Evolutionary conservation across 1,140 invertebrate species (phyloP).

Genomic region (Oryctes rhinoceros): DNA sequence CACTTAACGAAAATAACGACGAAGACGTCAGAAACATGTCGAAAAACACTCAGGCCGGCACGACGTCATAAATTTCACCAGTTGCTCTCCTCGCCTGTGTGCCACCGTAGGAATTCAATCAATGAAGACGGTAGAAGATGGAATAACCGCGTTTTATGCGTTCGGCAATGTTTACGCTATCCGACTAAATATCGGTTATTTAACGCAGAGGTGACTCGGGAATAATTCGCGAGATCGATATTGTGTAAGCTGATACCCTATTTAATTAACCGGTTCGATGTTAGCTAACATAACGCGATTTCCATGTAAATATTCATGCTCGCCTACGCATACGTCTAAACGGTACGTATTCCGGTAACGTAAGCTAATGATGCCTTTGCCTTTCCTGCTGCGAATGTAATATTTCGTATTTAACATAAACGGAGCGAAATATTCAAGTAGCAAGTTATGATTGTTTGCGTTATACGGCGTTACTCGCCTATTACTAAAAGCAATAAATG

Average conservation of each 20-base stretch:
- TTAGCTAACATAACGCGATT: neutral
- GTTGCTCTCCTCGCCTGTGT: neutral
- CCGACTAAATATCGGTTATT: neutral
- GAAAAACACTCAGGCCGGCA: neutral
- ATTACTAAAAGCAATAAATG: no score
- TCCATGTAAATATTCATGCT: neutral
- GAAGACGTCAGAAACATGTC: neutral
- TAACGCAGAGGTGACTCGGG: neutral
- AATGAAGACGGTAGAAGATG: neutral
- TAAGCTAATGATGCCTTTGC: no score
- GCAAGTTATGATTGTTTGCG: no score
- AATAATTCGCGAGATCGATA: neutral
- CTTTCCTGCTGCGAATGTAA: no score
- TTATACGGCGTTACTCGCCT: no score
- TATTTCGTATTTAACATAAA: no score
- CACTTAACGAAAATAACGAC: neutral
- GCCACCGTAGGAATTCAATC: neutral
- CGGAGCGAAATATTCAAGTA: no score
- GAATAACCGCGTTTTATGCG: conserved; percentile 1
- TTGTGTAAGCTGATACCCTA: neutral
- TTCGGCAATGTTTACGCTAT: neutral
- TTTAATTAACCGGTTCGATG: neutral
- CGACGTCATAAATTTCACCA: conserved; percentile 1
- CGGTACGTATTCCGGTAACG: no score
- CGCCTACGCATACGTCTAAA: no score